A percentile compares a stretch with the other conserved stretches of the same genome.
These are phyloP conservation scores for Dromius quadrimaculatus DNA, from an alignment of 2,888 invertebrate species.

Conservation along the genomic window DNA sequence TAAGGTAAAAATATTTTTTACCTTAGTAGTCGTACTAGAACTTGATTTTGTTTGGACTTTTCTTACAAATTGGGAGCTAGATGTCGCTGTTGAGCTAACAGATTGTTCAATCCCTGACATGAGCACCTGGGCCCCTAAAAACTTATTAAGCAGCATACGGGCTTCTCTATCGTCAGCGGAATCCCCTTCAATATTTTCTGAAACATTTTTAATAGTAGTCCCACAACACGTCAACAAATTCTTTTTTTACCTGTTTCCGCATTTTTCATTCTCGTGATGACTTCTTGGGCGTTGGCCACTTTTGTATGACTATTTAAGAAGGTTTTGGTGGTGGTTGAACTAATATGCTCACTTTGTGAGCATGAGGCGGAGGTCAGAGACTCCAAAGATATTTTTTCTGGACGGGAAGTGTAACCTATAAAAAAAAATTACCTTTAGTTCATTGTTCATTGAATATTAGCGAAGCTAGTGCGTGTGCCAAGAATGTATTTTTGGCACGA, in stretches of 20 bases:
- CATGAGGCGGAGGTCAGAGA: conserved; percentile 30
- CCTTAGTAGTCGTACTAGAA: conserved; percentile 55
- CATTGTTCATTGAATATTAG: too few species aligned
- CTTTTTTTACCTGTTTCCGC: conserved; percentile 78
- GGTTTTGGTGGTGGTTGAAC: conserved; percentile 66
- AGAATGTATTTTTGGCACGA: too few species aligned
- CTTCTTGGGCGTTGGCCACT: conserved; percentile 81
- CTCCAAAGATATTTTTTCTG: conserved; percentile 32
- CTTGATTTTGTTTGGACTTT: too few species aligned
- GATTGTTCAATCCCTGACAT: conserved; percentile 80
- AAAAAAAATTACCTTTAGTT: too few species aligned
- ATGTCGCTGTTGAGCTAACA: conserved; percentile 53
- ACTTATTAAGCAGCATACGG: conserved; percentile 83
- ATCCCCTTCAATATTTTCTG: conserved; percentile 76
- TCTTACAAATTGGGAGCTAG: conserved; percentile 33
- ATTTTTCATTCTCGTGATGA: conserved; percentile 82
- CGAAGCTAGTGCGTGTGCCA: too few species aligned
- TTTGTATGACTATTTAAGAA: conserved; percentile 80
- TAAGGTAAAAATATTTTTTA: too few species aligned
- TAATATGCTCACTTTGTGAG: neutral
- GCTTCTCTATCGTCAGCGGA: conserved; percentile 78
- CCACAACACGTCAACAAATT: neutral
- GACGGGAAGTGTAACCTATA: conserved; percentile 21
- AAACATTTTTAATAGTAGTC: conserved; percentile 45
- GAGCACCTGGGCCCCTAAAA: conserved; percentile 84